Base-by-base conservation (phyloP, 2,888 invertebrate genomes). In the Villa cingulata region DNA sequence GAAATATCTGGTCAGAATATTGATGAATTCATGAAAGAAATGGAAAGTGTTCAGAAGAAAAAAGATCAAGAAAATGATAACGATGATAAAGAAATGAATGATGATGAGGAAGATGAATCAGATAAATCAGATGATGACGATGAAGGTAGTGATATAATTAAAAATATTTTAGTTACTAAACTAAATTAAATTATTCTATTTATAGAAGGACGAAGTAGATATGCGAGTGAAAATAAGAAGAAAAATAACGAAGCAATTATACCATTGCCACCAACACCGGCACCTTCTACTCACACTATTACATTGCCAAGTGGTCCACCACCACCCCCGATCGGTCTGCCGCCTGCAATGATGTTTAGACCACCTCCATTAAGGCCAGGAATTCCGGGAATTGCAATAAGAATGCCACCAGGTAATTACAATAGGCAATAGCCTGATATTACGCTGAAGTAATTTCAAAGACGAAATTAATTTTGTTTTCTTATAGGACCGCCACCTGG, bases 11-110 rank as follows among this genome's bases (percentile, higher is more conserved):
- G 90, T 1, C 90, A 92, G 70, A 89, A 90, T 60, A 86, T 91
- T 18, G 91, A 91, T 58, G 86, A 86, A 53, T 90, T 90, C 58
- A 89, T 90, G 86, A 84, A 87, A 61, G 90, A 90, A 73, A 88
- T 86, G 86, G 88, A 88, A 68, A 84, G 82, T 51, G 86, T 84
- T 0, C 86, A 86, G 55, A 80, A 80, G 60, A 85, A 84, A 63
- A 75, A 81, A 52, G 85, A 80, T 60, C 79, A 79, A 60, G 69
- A 74, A 71, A 61, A 58, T 64, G 52, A 55, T 62, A 40, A 66
- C 59, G 57, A 60, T 62, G 59, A 48, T 12, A 53, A 54, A 17
- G 41, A 29, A 23, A 14, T 41, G 27, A 45, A 45, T 14, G 45
- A 46, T 34, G 40, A 43, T 18, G 54, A 51, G 5, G 53, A 52